Conservation (phyloP, 2,888 invertebrate species). For the Netelia fuscicornis region DNA sequence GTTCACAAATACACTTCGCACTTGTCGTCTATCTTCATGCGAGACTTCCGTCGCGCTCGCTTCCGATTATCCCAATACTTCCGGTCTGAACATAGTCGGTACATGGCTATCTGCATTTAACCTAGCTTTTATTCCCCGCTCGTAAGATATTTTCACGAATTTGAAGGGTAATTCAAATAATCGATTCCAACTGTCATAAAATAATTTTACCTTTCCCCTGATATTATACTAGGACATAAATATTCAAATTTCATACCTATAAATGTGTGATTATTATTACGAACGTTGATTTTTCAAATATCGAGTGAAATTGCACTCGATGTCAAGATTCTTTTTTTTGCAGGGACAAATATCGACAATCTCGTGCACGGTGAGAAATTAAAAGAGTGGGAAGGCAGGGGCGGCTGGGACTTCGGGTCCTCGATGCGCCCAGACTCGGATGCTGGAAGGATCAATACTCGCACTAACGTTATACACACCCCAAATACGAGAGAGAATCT, state of each 20-base stretch:
- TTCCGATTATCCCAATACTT: background rate
- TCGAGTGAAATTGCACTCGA: too few species aligned
- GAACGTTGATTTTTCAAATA: too few species aligned
- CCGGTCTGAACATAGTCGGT: background rate
- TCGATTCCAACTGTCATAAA: constrained; percentile 4
- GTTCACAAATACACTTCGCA: constrained; percentile 1
- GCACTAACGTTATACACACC: constrained; percentile 60
- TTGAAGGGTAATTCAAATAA: constrained; percentile 12
- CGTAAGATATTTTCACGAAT: background rate
- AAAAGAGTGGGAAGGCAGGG: background rate
- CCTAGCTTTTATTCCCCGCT: too few species aligned
- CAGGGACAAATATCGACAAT: background rate
- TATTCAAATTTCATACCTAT: too few species aligned
- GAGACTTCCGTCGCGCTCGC: background rate
- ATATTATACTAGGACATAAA: too few species aligned
- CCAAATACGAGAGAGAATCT: constrained; percentile 65
- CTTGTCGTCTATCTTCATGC: background rate
- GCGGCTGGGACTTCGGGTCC: constrained; percentile 17
- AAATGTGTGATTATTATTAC: too few species aligned
- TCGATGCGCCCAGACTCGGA: constrained; percentile 10
- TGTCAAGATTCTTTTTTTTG: too few species aligned
- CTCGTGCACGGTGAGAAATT: background rate
- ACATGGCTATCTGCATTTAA: too few species aligned
- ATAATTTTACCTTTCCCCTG: background rate
- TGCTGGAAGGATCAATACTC: constrained; percentile 75